Evolutionary conservation across 2,113 vertebrate species (phyloP).

Genomic region (Sander vitreus): DNA sequence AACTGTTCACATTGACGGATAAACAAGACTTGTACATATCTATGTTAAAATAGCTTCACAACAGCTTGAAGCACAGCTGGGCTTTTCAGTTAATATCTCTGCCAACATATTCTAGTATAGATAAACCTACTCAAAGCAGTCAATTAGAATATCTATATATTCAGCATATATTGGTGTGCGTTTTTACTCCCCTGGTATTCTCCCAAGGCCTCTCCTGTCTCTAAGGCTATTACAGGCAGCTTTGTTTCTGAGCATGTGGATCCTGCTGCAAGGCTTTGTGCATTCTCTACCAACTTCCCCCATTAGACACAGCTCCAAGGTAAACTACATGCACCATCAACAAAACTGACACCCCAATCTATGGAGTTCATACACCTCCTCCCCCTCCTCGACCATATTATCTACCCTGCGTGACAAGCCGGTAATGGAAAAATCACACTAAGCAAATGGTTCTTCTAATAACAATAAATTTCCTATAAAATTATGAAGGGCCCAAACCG

Average conservation of each 20-base stretch:
- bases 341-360: constrained; percentile 97
- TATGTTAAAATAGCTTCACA: background rate
- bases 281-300: constrained; percentile 93
- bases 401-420: constrained; percentile 97
- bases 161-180: background rate
- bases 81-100: constrained; percentile 37
- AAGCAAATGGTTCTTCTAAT: constrained; percentile 99
- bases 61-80: constrained; percentile 25
- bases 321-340: constrained; percentile 99
- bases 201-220: constrained; percentile 24
- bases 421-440: constrained; percentile 99
- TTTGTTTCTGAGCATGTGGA: constrained; percentile 14
- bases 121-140: constrained; percentile 43
- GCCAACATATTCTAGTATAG: background rate
- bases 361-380: constrained; percentile 91
- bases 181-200: constrained; percentile 7
- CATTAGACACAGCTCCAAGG: constrained; percentile 94
- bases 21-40: background rate
- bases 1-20: background rate
- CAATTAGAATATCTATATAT: constrained; percentile 70
- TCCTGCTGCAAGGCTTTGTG: constrained; percentile 73
- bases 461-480: constrained; percentile 99
- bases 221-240: constrained; percentile 46
- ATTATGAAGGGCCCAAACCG: constrained; percentile 96
- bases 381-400: constrained; percentile 86